These are phyloP conservation scores for Salvelinus fontinalis DNA, from an alignment of 2,113 vertebrate genomes.

Conservation along the genomic window DNA sequence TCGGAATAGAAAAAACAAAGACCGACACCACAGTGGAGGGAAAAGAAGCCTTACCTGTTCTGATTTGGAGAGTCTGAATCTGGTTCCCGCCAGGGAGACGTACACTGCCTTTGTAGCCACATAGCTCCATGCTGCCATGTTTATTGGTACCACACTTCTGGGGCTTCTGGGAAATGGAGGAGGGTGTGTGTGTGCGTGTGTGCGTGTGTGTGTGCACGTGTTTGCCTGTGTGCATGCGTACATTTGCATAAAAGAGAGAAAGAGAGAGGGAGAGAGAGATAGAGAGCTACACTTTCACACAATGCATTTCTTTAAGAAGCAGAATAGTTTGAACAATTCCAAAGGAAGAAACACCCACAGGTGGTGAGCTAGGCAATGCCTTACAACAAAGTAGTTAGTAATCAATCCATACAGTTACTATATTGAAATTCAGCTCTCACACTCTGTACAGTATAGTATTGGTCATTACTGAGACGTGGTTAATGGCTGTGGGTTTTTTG, in stretches of 20 bases:
- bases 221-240: too few species aligned
- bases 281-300: background rate
- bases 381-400: too few species aligned
- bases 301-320: too few species aligned
- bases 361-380: too few species aligned
- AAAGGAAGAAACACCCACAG: too few species aligned
- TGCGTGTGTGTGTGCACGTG: too few species aligned
- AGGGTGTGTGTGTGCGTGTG: conserved; percentile 50
- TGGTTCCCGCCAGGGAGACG: conserved; percentile 85
- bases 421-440: too few species aligned
- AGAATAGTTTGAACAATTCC: too few species aligned
- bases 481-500: too few species aligned
- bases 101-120: conserved; percentile 93
- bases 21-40: background rate
- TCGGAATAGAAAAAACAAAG: background rate
- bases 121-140: conserved; percentile 87
- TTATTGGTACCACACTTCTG: conserved; percentile 71
- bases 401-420: too few species aligned
- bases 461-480: too few species aligned
- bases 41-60: conserved; percentile 80
- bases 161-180: conserved; percentile 66
- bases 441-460: background rate
- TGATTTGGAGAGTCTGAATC: conserved; percentile 93
- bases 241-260: background rate
- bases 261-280: background rate